A percentile compares a stretch with the other conserved stretches of the same genome.
phyloP scores from a whole-genome alignment of 2,113 vertebrate species.

The Platycercus adscitus region DNA sequence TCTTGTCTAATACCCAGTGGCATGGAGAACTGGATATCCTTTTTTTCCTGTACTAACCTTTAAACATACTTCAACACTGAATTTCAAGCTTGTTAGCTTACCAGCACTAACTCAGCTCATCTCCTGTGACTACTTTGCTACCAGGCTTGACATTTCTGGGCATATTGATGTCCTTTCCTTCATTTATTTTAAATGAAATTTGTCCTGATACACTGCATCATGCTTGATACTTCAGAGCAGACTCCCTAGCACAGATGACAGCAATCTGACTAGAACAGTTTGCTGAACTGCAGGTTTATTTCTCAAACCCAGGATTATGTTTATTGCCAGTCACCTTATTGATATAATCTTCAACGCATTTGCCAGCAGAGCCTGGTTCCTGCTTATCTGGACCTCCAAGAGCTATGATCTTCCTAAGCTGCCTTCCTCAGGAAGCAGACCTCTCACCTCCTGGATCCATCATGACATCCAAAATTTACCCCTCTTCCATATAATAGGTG shows the following conservation, averaged over 20 bases:
- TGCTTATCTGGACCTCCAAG: background rate
- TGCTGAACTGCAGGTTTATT: background rate
- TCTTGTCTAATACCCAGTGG: background rate
- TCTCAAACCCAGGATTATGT: background rate
- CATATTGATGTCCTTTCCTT: background rate
- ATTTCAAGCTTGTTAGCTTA: background rate
- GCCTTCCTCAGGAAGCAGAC: background rate
- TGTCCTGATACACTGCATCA: background rate
- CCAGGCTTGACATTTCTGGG: background rate
- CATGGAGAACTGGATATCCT: background rate
- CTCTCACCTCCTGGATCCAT: background rate
- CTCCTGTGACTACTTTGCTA: background rate
- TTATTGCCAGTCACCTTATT: background rate
- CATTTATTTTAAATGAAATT: conserved; percentile 3
- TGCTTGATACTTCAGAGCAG: background rate
- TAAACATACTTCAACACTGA: background rate
- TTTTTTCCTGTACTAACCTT: background rate
- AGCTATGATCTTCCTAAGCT: background rate
- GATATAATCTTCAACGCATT: background rate
- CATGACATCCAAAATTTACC: background rate
- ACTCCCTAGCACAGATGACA: background rate
- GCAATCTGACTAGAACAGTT: background rate
- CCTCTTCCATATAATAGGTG: background rate
- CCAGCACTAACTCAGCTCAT: background rate
- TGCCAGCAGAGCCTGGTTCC: background rate